These are phyloP conservation scores for Tetragonula clypearis DNA, from an alignment of 1,140 invertebrate genomes.

Conservation along the genomic window DNA sequence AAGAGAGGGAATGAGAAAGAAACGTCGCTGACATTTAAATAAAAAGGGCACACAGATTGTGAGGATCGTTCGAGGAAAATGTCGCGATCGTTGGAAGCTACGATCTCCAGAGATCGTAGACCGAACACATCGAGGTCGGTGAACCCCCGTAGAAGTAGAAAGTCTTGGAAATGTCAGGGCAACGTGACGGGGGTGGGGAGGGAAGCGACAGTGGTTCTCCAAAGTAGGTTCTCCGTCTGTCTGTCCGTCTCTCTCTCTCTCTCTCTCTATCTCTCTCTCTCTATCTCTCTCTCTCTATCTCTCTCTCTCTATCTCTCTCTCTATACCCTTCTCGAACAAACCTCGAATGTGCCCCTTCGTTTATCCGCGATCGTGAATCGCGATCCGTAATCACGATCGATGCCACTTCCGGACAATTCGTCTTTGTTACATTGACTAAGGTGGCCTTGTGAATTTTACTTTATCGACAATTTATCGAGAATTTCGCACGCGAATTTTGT, in stretches of 20 bases:
- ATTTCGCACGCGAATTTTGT: background rate
- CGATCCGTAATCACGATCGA: conserved; percentile 36
- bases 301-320: conserved; percentile 50
- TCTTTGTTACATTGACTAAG: background rate
- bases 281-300: conserved; percentile 48
- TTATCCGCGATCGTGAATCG: background rate
- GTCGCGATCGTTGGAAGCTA: conserved; percentile 60
- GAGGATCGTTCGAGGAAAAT: conserved; percentile 50
- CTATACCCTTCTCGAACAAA: background rate
- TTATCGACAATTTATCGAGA: background rate
- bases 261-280: conserved; percentile 39
- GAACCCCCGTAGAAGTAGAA: conserved; percentile 77
- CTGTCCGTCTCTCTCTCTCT: conserved; percentile 37
- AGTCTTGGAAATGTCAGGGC: conserved; percentile 81
- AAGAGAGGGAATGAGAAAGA: too few relatives aligned
- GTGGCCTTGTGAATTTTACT: background rate
- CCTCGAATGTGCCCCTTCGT: conserved; percentile 3
- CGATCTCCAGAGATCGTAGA: conserved; percentile 54
- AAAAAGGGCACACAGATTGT: conserved; percentile 33
- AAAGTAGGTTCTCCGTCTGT: conserved; percentile 68
- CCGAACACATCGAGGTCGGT: conserved; percentile 59
- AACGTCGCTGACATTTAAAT: conserved; percentile 37
- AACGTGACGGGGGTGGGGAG: conserved; percentile 60
- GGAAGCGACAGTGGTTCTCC: conserved; percentile 76
- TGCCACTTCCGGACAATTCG: conserved; percentile 21